Conservation (phyloP, 2,888 invertebrate species). For the Sphaerophoria taeniata region DNA sequence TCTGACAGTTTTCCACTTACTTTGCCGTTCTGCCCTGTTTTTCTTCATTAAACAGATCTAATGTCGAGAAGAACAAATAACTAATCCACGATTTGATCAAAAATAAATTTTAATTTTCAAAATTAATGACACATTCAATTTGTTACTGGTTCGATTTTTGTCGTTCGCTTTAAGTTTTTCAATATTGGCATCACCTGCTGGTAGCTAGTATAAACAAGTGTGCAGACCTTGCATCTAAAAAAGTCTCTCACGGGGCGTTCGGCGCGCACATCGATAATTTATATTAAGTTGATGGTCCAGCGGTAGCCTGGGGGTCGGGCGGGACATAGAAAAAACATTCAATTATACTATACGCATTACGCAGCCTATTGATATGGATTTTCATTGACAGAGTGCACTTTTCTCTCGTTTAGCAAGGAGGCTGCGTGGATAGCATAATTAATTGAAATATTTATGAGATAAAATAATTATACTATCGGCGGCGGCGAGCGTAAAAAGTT, state of each 20-base stretch:
- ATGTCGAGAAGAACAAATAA: no score
- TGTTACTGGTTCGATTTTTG: conserved; percentile 7
- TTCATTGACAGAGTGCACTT: conserved; percentile 57
- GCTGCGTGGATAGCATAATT: conserved; percentile 62
- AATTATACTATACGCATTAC: conserved; percentile 24
- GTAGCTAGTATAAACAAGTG: neutral
- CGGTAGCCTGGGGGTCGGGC: conserved; percentile 17
- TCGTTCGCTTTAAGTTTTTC: neutral
- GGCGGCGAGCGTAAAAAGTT: conserved; percentile 18
- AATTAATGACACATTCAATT: conserved; percentile 15
- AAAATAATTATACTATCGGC: conserved; percentile 56
- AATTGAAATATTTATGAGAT: conserved; percentile 73
- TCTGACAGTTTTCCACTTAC: no score
- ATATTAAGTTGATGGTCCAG: conserved; percentile 31
- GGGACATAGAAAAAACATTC: conserved; percentile 43
- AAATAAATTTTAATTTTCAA: neutral
- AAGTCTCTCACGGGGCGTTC: conserved; percentile 29
- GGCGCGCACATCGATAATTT: conserved; percentile 14
- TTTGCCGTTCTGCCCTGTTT: no score
- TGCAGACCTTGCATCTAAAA: neutral
- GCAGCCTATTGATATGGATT: conserved; percentile 21
- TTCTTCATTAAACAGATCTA: no score
- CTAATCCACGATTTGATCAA: neutral
- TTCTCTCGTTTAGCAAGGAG: conserved; percentile 17
- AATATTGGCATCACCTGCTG: neutral